Conservation (phyloP, 2,888 invertebrate species). For the Ophraella communa region DNA sequence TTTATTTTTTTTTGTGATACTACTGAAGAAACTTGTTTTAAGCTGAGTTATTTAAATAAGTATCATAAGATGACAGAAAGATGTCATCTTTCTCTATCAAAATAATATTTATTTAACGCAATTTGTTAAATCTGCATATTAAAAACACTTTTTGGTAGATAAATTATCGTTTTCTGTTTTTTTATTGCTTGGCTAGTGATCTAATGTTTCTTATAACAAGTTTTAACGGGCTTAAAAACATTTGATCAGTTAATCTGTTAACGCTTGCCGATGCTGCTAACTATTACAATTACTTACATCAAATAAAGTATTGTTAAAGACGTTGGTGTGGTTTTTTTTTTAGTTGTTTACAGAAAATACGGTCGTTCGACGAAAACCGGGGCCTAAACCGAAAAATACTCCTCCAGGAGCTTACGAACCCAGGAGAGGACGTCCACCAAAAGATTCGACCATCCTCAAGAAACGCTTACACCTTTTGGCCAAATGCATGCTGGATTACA, state of each 20-base stretch:
- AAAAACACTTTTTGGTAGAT: too few relatives aligned
- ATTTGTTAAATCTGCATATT: too few relatives aligned
- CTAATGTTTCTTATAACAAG: neutral
- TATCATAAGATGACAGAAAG: too few relatives aligned
- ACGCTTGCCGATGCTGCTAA: conserved; percentile 26
- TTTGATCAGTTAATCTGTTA: neutral
- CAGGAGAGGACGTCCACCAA: conserved; percentile 55
- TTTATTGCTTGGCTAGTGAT: neutral
- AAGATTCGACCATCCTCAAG: conserved; percentile 68
- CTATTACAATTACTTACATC: neutral
- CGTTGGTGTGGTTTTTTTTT: conserved; percentile 27
- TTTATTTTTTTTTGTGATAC: too few relatives aligned
- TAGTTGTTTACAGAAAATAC: conserved; percentile 45
- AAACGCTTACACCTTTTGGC: conserved; percentile 83
- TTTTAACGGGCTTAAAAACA: neutral
- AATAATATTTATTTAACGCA: too few relatives aligned
- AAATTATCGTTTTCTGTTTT: too few relatives aligned
- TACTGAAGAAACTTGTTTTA: too few relatives aligned
- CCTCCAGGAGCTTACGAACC: conserved; percentile 41
- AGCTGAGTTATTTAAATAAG: too few relatives aligned
- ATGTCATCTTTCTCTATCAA: too few relatives aligned
- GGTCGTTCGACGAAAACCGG: conserved; percentile 49
- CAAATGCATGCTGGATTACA: conserved; percentile 73
- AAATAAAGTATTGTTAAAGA: conserved; percentile 1
- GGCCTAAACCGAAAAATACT: conserved; percentile 50